Evolutionary conservation across 2,888 invertebrate genomes (phyloP), one percentile per base, ranked within the genome.

Genomic region (Drosophila meridiana): DNA sequence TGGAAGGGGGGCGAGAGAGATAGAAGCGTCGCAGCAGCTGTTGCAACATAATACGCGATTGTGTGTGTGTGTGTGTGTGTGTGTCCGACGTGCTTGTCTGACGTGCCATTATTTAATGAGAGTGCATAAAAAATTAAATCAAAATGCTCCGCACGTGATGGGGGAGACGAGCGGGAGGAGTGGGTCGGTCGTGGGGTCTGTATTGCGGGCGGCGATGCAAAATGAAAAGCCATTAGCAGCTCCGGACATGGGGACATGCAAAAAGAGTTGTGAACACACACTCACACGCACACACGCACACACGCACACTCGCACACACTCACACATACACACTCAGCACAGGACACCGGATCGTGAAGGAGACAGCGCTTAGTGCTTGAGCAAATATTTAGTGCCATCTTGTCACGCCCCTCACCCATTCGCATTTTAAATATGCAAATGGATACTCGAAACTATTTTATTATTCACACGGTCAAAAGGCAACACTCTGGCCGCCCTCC

Each of bases 381-480:
- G 64, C 63, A 76, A 82, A 76, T 74, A 87, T 80, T 76, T 73
- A 84, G 82, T 80, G 74, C 47, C 70, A 61, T 64, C 61, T 77
- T 77, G 30, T 26, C 59, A 43, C 43, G 40, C 58, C 67, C 32
- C 36, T 45, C 26, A 13, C 26, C 36, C 59, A 28, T 56, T 40
- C 57, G 53, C 73, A 69, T 72, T 80, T 87, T 82, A 87, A 80
- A 82, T 82, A 85, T 87, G 87, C 84, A 85, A 85, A 85, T 87
- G 80, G 82, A 84, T 82, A 73, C 80, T 82, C 72, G 66, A 72
- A 87, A 84, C 87, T 87, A 81, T 83, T 85, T 84, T 87, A 83
- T 81, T 84, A 87, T 87, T 87, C 83, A 76, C 85, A 60, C 60
- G 40, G 36, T 4, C 56, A 57, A 43, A 45, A 57, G 30, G 36